Evolutionary conservation across 2,888 invertebrate genomes (phyloP), one percentile per base, ranked within the genome.

Genomic region (Acrocera orbiculus): DNA sequence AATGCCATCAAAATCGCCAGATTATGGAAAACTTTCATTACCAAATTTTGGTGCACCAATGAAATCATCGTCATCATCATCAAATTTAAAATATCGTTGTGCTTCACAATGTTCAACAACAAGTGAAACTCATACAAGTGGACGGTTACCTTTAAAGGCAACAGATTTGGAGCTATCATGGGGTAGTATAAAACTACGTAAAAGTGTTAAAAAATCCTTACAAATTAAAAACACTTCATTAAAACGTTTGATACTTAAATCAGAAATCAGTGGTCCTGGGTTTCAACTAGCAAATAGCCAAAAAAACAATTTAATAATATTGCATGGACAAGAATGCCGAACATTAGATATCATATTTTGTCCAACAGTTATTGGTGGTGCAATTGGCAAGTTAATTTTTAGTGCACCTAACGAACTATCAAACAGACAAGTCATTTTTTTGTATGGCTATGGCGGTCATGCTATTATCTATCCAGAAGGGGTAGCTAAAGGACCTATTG

Each of bases 361-460:
- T 40, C 73, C 73, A 4, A 66, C 65, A 3, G 50, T 58, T 16
- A 45, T 63, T 15, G 72, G 72, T 0, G 62, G 67, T 2, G 63
- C 64, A 16, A 52, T 60, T 2, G 73, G 69, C 16, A 62, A 63
- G 41, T 64, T 47, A 48, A 46, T 36, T 5, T 45, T 47, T 4
- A 20, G n/a, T 27, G 30, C 3, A 4, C 14, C 13, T 16, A 26
- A 26, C 1, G 22, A 27, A 6, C 23, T 8, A 23, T 17, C 13
- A 11, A 26, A 26, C 1, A 23, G 24, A 6, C 23, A 10, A 23
- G 16, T n/a, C n/a, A 34, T 40, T 27, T 13, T 19, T 26, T 50
- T 74, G 6, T 70, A 60, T 45, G 73, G 69, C 3, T 72, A 70
- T 43, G 73, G 73, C 3, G 73, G 73, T 1, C 61, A 61, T 42